Evolutionary conservation across 2,797 vertebrate genomes (phyloP).

Genomic region (Anas capensis): DNA sequence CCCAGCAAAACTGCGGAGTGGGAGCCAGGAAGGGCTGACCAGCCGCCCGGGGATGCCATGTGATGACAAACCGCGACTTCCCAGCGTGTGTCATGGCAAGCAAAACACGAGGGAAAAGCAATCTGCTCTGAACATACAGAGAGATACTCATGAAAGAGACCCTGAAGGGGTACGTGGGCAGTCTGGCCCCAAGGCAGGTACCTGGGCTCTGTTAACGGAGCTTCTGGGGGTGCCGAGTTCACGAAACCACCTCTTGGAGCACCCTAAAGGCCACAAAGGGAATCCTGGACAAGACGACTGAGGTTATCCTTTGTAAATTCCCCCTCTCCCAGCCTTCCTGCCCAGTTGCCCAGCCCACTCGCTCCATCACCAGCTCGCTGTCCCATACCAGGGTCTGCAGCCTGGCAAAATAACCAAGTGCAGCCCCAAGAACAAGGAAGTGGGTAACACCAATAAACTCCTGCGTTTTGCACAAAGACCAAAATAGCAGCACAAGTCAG

Average conservation of each 20-base stretch:
- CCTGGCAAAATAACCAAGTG: neutral
- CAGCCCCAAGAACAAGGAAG: neutral
- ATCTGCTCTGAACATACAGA: neutral
- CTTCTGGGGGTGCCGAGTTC: neutral
- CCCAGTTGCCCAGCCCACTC: neutral
- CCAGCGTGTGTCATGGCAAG: neutral
- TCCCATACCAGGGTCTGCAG: neutral
- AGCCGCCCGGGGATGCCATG: rapidly evolving
- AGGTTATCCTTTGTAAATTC: neutral
- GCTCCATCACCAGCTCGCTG: neutral
- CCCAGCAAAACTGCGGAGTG: rapidly evolving
- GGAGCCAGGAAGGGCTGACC: neutral
- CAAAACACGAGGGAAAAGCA: neutral
- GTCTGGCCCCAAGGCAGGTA: neutral
- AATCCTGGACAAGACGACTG: neutral
- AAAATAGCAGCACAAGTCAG: neutral
- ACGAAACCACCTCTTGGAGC: neutral
- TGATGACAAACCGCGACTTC: neutral
- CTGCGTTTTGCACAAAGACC: neutral
- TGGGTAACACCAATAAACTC: neutral
- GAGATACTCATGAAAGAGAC: neutral
- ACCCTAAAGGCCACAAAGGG: neutral
- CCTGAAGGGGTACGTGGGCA: neutral
- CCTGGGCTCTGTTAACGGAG: neutral
- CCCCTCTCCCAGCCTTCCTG: neutral